Evolutionary conservation across 2,888 invertebrate genomes (phyloP).

Genomic region (Sepioteuthis lessoniana): DNA sequence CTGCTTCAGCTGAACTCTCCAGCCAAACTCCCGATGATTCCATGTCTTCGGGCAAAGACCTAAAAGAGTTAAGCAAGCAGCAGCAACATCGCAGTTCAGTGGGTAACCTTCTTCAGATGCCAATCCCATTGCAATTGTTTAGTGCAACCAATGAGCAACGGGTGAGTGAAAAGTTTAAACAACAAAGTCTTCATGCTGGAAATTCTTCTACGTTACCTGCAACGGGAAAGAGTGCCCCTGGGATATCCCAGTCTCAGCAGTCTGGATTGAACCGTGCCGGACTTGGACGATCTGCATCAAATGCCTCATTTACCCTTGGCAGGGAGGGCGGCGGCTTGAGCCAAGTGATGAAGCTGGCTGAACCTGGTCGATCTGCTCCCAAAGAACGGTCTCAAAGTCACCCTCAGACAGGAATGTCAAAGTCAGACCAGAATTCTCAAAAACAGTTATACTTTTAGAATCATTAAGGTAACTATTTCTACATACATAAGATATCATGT

Average conservation of each 20-base stretch:
- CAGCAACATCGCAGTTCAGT: slow-evolving; percentile 52
- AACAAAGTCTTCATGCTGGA: slow-evolving; percentile 83
- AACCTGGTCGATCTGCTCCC: slow-evolving; percentile 53
- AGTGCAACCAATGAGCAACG: slow-evolving; percentile 88
- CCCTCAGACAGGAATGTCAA: background rate
- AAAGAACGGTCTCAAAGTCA: slow-evolving; percentile 41
- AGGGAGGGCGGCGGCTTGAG: slow-evolving; percentile 54
- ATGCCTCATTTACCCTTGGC: slow-evolving; percentile 50
- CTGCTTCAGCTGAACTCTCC: slow-evolving; percentile 68
- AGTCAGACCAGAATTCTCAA: slow-evolving; percentile 14
- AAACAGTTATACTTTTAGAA: background rate
- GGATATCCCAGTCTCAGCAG: slow-evolving; percentile 48
- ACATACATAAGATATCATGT: too few species aligned
- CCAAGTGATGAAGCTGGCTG: slow-evolving; percentile 65
- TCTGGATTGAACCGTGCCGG: slow-evolving; percentile 53
- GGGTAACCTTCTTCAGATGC: slow-evolving; percentile 52
- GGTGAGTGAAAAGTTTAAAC: slow-evolving; percentile 82
- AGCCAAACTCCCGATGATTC: slow-evolving; percentile 54
- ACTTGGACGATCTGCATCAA: slow-evolving; percentile 48
- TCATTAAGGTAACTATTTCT: background rate
- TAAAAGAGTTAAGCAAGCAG: slow-evolving; percentile 50
- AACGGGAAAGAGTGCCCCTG: background rate
- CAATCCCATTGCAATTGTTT: slow-evolving; percentile 83
- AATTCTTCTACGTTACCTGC: slow-evolving; percentile 47
- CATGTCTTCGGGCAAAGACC: slow-evolving; percentile 51